Conservation (phyloP, 2,113 vertebrate genomes). For the Pyxicephalus adspersus region DNA sequence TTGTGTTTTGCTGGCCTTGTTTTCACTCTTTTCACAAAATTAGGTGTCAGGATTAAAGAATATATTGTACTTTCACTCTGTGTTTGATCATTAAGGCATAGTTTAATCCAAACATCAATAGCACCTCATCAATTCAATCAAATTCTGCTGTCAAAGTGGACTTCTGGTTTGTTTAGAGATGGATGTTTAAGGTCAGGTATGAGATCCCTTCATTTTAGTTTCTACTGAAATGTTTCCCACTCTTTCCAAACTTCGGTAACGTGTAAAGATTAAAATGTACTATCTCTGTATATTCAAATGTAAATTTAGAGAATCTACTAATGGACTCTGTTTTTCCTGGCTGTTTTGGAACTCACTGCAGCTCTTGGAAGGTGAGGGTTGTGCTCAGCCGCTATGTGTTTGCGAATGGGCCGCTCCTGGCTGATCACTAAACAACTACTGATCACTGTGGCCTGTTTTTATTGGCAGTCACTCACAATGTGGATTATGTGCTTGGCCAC, state of each 20-base stretch:
- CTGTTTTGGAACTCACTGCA: background rate
- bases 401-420: conserved; percentile 16
- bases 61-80: conserved; percentile 89
- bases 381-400: conserved; percentile 21
- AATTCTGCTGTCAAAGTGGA: conserved; percentile 82
- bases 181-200: conserved; percentile 80
- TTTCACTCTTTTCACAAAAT: conserved; percentile 78
- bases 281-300: conserved; percentile 80
- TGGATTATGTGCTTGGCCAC: background rate
- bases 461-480: conserved; percentile 3
- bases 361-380: conserved; percentile 11
- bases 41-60: conserved; percentile 92
- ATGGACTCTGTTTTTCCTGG: conserved; percentile 52
- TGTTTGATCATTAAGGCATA: conserved; percentile 90
- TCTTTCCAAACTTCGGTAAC: conserved; percentile 82
- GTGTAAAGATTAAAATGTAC: conserved; percentile 81
- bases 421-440: conserved; percentile 19
- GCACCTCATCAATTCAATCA: conserved; percentile 84
- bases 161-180: conserved; percentile 82
- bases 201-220: conserved; percentile 88
- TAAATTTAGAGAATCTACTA: conserved; percentile 69
- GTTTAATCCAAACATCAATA: conserved; percentile 96
- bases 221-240: conserved; percentile 88
- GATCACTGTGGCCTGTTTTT: conserved; percentile 27
- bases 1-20: conserved; percentile 69